phyloP scores from a whole-genome alignment of 2,797 vertebrate species.

The Luscinia luscinia region DNA sequence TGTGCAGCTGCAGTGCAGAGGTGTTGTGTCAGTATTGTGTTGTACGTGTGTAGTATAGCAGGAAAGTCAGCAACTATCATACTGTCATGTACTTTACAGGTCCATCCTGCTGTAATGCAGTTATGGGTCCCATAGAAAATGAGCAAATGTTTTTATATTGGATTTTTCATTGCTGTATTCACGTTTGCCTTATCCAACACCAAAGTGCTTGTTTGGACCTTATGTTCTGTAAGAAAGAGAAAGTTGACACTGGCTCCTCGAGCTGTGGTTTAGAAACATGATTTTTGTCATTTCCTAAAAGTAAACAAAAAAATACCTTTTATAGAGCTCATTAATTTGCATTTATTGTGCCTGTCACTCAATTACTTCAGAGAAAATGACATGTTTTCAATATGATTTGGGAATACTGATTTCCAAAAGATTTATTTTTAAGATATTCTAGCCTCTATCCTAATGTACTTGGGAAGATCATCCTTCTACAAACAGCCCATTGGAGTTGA shows the following conservation, averaged over 20 bases:
- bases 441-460: background rate
- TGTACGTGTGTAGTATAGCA: too few species aligned
- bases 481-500: background rate
- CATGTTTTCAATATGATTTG: background rate
- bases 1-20: background rate
- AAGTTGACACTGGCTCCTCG: background rate
- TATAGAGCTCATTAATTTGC: background rate
- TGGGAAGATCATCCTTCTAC: background rate
- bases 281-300: background rate
- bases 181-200: background rate
- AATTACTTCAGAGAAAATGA: background rate
- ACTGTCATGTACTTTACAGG: background rate
- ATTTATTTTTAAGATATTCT: background rate
- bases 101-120: background rate
- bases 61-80: background rate
- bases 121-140: background rate
- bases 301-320: background rate
- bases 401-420: background rate
- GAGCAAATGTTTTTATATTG: background rate
- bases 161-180: background rate
- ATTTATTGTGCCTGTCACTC: background rate
- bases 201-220: accelerated
- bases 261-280: background rate
- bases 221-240: background rate
- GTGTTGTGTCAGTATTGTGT: background rate